Evolutionary conservation across 2,888 invertebrate species (phyloP), one percentile per base, ranked within the genome.

Genomic region (Odontocolon sp.): DNA sequence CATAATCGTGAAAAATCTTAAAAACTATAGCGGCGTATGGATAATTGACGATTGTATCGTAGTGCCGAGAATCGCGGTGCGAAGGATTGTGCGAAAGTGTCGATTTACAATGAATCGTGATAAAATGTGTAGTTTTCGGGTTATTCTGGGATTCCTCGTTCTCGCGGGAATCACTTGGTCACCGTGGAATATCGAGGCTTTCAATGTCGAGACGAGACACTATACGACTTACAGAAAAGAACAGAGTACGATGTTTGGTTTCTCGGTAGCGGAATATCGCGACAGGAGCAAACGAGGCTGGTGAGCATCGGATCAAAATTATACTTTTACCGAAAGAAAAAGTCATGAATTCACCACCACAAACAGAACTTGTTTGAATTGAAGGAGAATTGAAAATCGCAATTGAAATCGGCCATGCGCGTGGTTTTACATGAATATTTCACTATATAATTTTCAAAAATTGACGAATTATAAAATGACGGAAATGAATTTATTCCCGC

Each of bases 141-240:
- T 82, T 33, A 36, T 84, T 23, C 40, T 79, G 6, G 80, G 72
- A 36, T 63, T 84, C 2, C 11, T 82, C 9, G 77, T 82, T 54
- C 71, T 84, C 16, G 42, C 80, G 31, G 54, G 77, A 42, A 77
- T 81, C 23, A 76, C 45, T 42, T 81, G 73, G 4, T 77, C 81
- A 52, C 59, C 78, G n/a, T 73, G 81, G 78, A 76, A 50, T 42
- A 78, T 75, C 47, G 80, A 85, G 9, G 85, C 82, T 14, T 90
- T 89, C 73, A 90, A 90, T 70, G 80, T 90, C 42, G 90, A 90
- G 76, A 87, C 88, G 14, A 86, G 82, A 70, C 86, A 90, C 61
- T 89, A 87, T 54, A 84, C 90, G 16, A 80, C 86, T 70, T 89
- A 89, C 69, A 83, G 68, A 2, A 77, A 72, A 40, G 86, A 87